Evolutionary conservation across 2,113 vertebrate genomes (phyloP).

Genomic region (Bufo bufo): DNA sequence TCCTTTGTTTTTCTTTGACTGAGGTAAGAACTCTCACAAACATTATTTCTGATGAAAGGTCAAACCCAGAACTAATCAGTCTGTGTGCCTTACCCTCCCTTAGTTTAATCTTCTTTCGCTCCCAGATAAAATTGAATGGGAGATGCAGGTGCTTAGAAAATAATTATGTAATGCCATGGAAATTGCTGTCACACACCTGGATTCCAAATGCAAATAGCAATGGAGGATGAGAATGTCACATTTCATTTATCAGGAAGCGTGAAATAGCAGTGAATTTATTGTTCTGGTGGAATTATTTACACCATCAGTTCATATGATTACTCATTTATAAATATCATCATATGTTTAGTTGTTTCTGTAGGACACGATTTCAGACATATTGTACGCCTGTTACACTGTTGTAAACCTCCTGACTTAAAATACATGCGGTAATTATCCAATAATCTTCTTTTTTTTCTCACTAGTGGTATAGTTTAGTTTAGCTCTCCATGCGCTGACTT

Average conservation of each 20-base stretch:
- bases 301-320: neutral
- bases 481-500: neutral
- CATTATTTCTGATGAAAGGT: neutral
- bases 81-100: too few relatives aligned
- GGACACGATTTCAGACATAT: neutral
- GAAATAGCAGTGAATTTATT: neutral
- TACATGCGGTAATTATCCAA: neutral
- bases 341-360: neutral
- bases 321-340: neutral
- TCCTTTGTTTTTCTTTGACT: neutral
- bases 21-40: neutral
- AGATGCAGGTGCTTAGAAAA: conserved; percentile 15
- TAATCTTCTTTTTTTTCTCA: too few relatives aligned
- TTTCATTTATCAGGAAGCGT: conserved; percentile 26
- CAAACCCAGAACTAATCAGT: conserved; percentile 24
- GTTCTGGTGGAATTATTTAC: neutral
- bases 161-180: conserved; percentile 20
- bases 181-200: conserved; percentile 25
- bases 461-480: too few relatives aligned
- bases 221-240: conserved; percentile 12
- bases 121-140: neutral
- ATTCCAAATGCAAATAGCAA: conserved; percentile 22
- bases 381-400: neutral
- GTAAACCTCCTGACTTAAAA: neutral
- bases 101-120: neutral